phyloP scores from a whole-genome alignment of 2,888 invertebrate genomes.

The Actias luna region DNA sequence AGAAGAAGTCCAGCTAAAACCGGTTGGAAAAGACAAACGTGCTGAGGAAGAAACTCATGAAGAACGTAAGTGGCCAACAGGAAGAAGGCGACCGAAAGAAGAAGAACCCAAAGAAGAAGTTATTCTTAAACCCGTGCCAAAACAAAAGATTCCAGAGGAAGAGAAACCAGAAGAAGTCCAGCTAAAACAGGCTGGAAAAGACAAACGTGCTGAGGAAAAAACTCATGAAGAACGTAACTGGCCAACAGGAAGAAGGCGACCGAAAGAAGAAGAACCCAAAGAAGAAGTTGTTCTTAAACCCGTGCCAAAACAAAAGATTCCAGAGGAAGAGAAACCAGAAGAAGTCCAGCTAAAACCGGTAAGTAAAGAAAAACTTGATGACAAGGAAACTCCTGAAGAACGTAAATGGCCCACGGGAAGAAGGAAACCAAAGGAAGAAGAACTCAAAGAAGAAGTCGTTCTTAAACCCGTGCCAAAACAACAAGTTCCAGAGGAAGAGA shows the following conservation, averaged over 20 bases:
- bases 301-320: too few relatives aligned
- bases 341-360: slow-evolving; percentile 9
- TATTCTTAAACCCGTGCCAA: slow-evolving; percentile 57
- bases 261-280: slow-evolving; percentile 24
- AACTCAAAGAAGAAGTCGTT: slow-evolving; percentile 52
- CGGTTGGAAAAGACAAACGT: slow-evolving; percentile 39
- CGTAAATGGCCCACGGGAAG: slow-evolving; percentile 47
- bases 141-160: slow-evolving; percentile 28
- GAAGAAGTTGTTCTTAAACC: too few relatives aligned
- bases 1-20: slow-evolving; percentile 36
- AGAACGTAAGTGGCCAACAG: slow-evolving; percentile 11
- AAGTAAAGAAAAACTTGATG: slow-evolving; percentile 9
- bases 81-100: slow-evolving; percentile 22
- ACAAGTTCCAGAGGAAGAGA: slow-evolving; percentile 29
- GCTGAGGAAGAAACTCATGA: slow-evolving; percentile 4
- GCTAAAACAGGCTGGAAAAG: slow-evolving; percentile 36
- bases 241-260: not conserved
- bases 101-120: slow-evolving; percentile 41
- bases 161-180: slow-evolving; percentile 39
- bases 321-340: too few relatives aligned
- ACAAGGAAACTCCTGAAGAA: slow-evolving; percentile 36
- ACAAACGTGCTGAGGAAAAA: slow-evolving; percentile 23
- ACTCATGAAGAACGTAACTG: slow-evolving; percentile 8
- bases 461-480: slow-evolving; percentile 27
- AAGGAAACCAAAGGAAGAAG: slow-evolving; percentile 27